Evolutionary conservation across 2,888 invertebrate species (phyloP), one percentile per base, ranked within the genome.

Genomic region (Omphaloscelis lunosa): DNA sequence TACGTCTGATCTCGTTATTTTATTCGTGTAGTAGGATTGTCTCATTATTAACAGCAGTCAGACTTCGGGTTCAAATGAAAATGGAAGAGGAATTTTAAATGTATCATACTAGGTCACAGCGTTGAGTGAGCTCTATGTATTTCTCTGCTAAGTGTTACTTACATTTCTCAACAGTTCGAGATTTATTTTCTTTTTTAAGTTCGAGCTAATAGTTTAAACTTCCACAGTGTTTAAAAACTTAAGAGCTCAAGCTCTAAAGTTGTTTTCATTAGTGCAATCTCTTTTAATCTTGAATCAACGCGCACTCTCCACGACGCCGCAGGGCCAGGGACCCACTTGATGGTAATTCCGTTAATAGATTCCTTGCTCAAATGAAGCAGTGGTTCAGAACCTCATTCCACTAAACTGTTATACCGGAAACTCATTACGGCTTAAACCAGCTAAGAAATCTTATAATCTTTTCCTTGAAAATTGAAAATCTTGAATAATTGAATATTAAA

Each of bases 391-490:
- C 90, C 93, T 92, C 92, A 91, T 94, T 92, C 90, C 93, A 87
- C 91, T 93, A 94, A 95, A 95, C 95, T 94, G 94, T 93, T 95
- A 94, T 93, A 92, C 93, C 92, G 93, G 93, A 95, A 95, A 95
- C 94, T 96, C 95, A 96, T 96, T 96, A 96, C 93, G 94, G 92
- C 92, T 93, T 92, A 94, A 95, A 94, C 94, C 94, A 91, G 92
- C 93, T 93, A 92, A 93, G 94, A 94, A 94, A 95, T 95, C 95
- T 94, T 94, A 95, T 96, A 95, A 95, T 95, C 94, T 94, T 93
- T 91, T 91, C 91, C 91, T 92, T 92, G 93, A 91, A 95, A 95
- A 96, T 95, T 94, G 94, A 94, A 95, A 96, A 94, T 95, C 93
- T 93, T 92, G 94, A 94, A 94, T 95, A 95, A 95, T 93, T 94